phyloP scores from a whole-genome alignment of 2,113 vertebrate genomes.

The Sminthopsis crassicaudata region DNA sequence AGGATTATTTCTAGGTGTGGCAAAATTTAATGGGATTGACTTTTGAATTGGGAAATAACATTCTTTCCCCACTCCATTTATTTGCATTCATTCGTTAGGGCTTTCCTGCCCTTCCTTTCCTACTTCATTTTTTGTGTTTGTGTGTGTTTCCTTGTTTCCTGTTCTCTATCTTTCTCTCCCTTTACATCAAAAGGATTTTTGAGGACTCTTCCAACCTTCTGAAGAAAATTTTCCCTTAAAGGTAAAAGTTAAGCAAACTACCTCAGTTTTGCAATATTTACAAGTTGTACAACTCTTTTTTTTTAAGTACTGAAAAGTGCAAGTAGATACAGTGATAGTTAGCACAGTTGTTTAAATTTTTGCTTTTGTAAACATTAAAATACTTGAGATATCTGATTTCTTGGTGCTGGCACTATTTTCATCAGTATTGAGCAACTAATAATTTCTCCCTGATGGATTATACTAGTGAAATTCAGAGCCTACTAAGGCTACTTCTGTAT shows the following conservation, averaged over 20 bases:
- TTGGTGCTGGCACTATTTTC: neutral
- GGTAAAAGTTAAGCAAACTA: slow-evolving; percentile 3
- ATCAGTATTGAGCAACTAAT: neutral
- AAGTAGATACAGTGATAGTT: neutral
- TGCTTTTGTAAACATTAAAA: neutral
- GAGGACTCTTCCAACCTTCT: neutral
- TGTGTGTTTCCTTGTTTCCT: neutral
- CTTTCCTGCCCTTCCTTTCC: neutral
- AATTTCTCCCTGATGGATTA: neutral
- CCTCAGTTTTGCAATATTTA: slow-evolving; percentile 61
- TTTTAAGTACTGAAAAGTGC: slow-evolving; percentile 5
- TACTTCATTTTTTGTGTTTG: neutral
- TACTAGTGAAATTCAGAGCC: no score
- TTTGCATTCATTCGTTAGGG: neutral
- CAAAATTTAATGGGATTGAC: neutral
- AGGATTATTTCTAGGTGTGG: neutral
- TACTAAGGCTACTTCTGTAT: no score
- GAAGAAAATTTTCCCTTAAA: slow-evolving; percentile 35
- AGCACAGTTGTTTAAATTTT: neutral
- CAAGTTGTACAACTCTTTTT: slow-evolving; percentile 30
- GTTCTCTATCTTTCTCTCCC: neutral
- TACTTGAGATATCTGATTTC: neutral
- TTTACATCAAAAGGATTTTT: slow-evolving; percentile 63
- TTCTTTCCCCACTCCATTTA: neutral
- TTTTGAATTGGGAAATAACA: slow-evolving; percentile 67